These are phyloP conservation scores for Corbicula japonica DNA, from an alignment of 2,888 invertebrate genomes.

Conservation along the genomic window DNA sequence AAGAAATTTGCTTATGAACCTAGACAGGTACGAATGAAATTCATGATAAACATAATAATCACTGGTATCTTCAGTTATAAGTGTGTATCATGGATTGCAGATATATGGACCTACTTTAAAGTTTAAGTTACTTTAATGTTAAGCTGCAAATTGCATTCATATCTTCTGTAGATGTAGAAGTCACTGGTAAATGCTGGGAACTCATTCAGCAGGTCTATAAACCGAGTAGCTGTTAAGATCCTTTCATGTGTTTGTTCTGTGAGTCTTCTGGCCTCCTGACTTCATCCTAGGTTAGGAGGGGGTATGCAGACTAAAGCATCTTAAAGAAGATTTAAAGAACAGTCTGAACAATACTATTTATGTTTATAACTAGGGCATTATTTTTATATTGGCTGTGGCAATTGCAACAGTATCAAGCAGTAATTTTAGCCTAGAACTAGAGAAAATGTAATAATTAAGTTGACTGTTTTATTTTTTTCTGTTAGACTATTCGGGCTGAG, in stretches of 20 bases:
- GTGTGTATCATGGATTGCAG: background rate
- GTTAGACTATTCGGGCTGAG: conserved; percentile 83
- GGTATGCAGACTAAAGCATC: background rate
- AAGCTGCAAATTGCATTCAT: no score
- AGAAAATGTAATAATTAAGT: background rate
- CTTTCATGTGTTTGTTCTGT: background rate
- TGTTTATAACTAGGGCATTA: background rate
- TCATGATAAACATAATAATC: background rate
- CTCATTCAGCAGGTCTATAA: no score
- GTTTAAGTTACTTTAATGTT: background rate
- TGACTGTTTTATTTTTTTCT: background rate
- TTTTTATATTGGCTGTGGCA: background rate
- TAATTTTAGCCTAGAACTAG: background rate
- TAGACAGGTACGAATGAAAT: conserved; percentile 31
- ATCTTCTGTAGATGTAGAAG: no score
- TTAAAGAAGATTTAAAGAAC: background rate
- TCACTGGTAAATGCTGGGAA: no score
- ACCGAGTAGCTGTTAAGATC: no score
- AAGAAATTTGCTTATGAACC: conserved; percentile 86
- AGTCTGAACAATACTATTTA: background rate
- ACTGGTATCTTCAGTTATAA: background rate
- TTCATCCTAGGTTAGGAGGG: background rate
- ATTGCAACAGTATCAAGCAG: background rate
- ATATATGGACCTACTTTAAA: background rate
- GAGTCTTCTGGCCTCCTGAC: background rate